phyloP scores from a whole-genome alignment of 2,797 vertebrate species.

The Psittacula derbiana region DNA sequence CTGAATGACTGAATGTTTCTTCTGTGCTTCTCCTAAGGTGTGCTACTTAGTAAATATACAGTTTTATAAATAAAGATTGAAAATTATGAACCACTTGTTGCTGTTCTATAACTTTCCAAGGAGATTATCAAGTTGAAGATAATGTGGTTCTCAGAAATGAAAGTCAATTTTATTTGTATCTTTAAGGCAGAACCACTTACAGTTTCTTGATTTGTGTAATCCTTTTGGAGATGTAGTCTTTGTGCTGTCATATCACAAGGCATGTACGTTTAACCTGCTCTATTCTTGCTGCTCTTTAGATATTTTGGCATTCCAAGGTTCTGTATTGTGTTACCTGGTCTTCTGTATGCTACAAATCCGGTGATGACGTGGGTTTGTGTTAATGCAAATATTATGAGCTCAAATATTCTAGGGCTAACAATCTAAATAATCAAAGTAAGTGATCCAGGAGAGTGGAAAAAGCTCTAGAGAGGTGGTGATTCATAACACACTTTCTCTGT shows the following conservation, averaged over 20 bases:
- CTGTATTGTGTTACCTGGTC: not conserved
- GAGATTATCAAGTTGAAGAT: not conserved
- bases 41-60: not conserved
- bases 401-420: not conserved
- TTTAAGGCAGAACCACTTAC: not conserved
- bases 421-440: constrained; percentile 10
- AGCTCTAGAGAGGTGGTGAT: constrained; percentile 1
- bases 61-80: not conserved
- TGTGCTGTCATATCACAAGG: not conserved
- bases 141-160: not conserved
- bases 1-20: not conserved
- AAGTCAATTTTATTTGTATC: not conserved
- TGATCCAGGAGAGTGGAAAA: constrained; percentile 10
- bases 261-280: not conserved
- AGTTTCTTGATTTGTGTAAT: constrained; percentile 54
- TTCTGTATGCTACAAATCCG: not conserved
- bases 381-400: not conserved
- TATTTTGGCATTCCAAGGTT: not conserved
- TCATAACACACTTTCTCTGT: constrained; percentile 30
- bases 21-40: not conserved
- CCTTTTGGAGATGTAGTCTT: not conserved
- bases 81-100: not conserved
- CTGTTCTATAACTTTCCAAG: not conserved
- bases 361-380: not conserved
- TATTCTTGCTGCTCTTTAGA: not conserved